phyloP scores from a whole-genome alignment of 2,888 invertebrate genomes.

The Dexiosoma caninum region DNA sequence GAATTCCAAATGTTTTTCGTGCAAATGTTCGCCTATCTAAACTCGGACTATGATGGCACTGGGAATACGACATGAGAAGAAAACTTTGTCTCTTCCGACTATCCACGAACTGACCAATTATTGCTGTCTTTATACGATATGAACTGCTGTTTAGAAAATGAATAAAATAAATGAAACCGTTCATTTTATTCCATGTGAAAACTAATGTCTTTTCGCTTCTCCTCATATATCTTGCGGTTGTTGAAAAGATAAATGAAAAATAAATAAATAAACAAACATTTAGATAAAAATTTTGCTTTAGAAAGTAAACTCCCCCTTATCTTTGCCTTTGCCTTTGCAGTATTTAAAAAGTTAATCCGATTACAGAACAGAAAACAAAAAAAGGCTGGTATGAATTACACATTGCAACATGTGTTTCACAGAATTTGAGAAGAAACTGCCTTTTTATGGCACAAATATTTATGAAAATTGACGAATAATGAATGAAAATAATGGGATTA shows the following conservation, averaged over 20 bases:
- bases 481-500: slow-evolving; percentile 33
- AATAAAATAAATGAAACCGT: neutral
- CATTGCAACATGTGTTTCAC: slow-evolving; percentile 51
- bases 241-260: neutral
- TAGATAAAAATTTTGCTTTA: neutral
- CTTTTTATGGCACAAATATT: neutral
- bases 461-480: slow-evolving; percentile 10
- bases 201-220: no score
- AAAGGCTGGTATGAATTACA: neutral
- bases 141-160: no score
- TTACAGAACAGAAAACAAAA: slow-evolving; percentile 44
- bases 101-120: no score
- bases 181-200: neutral
- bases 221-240: slow-evolving; percentile 18
- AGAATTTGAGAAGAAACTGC: neutral
- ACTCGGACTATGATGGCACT: no score
- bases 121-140: no score
- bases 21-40: no score
- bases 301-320: neutral
- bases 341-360: slow-evolving; percentile 47
- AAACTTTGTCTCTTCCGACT: no score
- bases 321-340: slow-evolving; percentile 6
- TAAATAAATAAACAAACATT: neutral
- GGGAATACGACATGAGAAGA: no score
- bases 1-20: no score